Percentiles rank a stretch among this genome's conserved stretches.
These are phyloP conservation scores for Hemicrepidius hirtus DNA, from an alignment of 2,888 invertebrate species.

Conservation along the genomic window DNA sequence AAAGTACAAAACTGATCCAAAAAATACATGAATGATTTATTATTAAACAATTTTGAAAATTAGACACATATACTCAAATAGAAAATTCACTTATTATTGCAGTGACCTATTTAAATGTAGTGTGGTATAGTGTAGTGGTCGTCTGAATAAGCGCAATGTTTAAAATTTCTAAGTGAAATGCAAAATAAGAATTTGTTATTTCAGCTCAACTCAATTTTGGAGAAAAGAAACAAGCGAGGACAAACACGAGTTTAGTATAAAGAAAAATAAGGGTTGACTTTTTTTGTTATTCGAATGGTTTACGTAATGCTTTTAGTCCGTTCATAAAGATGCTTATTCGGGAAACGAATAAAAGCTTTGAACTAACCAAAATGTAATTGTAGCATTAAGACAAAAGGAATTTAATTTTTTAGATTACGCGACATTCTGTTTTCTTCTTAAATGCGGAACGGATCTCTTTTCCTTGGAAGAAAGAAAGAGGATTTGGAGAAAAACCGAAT, in stretches of 20 bases:
- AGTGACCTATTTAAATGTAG: too few species aligned
- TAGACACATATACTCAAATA: too few species aligned
- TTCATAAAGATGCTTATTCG: constrained; percentile 11
- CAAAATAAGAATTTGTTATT: not conserved
- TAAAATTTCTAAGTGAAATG: too few species aligned
- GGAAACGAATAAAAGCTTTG: constrained; percentile 20
- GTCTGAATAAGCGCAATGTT: too few species aligned
- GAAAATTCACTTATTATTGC: too few species aligned
- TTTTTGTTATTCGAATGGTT: constrained; percentile 16
- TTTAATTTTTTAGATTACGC: constrained; percentile 31
- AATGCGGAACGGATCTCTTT: not conserved
- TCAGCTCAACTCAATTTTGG: constrained; percentile 8
- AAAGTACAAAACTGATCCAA: too few species aligned
- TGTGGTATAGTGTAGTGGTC: too few species aligned
- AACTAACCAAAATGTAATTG: constrained; percentile 26
- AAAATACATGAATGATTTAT: too few species aligned
- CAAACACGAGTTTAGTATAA: constrained; percentile 2
- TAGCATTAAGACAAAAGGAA: constrained; percentile 24
- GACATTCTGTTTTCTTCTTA: not conserved
- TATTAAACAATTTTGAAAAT: too few species aligned
- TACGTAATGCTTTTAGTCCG: constrained; percentile 16
- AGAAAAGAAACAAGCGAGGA: not conserved
- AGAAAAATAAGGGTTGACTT: constrained; percentile 19
- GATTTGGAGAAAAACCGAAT: constrained; percentile 9
- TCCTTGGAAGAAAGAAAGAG: not conserved